Conservation (phyloP, 2,888 invertebrate genomes). For the Agriopis leucophaearia region DNA sequence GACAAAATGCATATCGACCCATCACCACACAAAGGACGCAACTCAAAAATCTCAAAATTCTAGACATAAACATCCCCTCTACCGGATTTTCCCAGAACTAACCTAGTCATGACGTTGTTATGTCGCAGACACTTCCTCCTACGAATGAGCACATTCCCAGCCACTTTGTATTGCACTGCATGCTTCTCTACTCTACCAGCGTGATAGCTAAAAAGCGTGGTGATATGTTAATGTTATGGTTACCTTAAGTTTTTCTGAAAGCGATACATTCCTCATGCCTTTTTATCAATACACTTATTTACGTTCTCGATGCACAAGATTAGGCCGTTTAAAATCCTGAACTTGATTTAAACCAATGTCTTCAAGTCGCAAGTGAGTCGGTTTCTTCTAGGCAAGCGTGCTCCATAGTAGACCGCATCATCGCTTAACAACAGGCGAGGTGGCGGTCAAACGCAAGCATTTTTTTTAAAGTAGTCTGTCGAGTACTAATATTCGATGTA, state of each 20-base stretch:
- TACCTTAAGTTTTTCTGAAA: slow-evolving; percentile 1
- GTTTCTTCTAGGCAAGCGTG: no score
- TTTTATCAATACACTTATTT: no score
- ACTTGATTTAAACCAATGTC: no score
- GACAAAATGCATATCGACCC: slow-evolving; percentile 11
- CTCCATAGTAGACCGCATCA: no score
- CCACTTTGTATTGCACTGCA: slow-evolving; percentile 79
- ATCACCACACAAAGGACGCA: slow-evolving; percentile 31
- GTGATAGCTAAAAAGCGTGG: slow-evolving; percentile 77
- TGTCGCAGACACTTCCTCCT: slow-evolving; percentile 79
- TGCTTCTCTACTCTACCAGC: slow-evolving; percentile 81
- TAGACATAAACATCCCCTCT: slow-evolving; percentile 46
- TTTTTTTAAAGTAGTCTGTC: no score
- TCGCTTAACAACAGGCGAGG: no score
- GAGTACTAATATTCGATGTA: no score
- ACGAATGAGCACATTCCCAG: slow-evolving; percentile 74
- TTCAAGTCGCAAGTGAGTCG: no score
- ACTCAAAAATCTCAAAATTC: slow-evolving; percentile 20
- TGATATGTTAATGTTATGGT: slow-evolving; percentile 19
- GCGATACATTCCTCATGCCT: not conserved
- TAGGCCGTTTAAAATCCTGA: no score
- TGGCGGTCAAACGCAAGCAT: no score
- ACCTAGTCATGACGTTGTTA: slow-evolving; percentile 83
- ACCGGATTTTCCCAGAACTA: slow-evolving; percentile 58
- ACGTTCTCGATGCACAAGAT: no score